phyloP scores from a whole-genome alignment of 2,113 vertebrate genomes.

The Eulemur macaco region DNA sequence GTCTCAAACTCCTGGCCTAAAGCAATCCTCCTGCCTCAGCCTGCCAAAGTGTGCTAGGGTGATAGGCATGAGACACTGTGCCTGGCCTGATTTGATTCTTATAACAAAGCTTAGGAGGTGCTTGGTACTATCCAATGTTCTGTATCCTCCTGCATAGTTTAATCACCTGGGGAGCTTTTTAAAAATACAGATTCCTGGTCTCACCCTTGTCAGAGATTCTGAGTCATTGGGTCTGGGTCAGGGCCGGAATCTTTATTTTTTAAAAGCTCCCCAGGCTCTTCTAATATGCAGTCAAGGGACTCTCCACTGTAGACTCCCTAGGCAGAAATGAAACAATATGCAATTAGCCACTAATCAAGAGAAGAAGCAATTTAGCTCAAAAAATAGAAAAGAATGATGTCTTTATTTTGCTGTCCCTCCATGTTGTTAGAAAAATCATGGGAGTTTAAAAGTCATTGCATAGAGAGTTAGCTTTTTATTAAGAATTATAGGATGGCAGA shows the following conservation, averaged over 20 bases:
- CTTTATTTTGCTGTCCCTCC: constrained; percentile 33
- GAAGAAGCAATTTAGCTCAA: neutral
- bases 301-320: neutral
- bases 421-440: constrained; percentile 13
- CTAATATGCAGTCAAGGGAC: neutral
- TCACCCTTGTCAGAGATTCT: neutral
- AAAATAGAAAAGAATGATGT: constrained; percentile 28
- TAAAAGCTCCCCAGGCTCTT: neutral
- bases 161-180: neutral
- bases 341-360: constrained; percentile 18
- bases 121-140: neutral
- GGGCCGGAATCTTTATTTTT: neutral
- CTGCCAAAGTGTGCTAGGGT: no score
- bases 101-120: neutral
- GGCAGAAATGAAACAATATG: constrained; percentile 10
- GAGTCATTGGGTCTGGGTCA: neutral
- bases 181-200: neutral
- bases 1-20: no score
- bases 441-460: neutral
- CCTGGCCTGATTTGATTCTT: neutral
- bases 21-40: no score
- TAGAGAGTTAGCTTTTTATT: constrained; percentile 45
- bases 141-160: neutral
- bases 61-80: no score
- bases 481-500: neutral